A percentile compares a stretch with the other conserved stretches of the same genome.
Conservation (phyloP, 2,888 invertebrate genomes). For the Dyspetes luteomarginatus region DNA sequence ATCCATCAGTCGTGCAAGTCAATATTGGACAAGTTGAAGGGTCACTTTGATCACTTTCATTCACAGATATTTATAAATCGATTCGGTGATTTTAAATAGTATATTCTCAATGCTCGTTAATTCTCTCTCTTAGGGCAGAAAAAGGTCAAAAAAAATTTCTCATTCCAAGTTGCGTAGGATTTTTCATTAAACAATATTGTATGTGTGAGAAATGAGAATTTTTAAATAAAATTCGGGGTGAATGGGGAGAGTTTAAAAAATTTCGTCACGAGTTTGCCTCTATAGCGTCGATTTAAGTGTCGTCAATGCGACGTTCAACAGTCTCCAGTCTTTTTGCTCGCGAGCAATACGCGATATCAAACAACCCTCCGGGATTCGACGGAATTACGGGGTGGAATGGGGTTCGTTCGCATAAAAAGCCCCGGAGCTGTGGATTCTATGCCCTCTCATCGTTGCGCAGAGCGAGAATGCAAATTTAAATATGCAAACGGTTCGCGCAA, state of each 20-base stretch:
- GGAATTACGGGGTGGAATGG: slow-evolving; percentile 24
- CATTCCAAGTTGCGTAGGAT: background rate
- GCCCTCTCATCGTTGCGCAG: slow-evolving; percentile 17
- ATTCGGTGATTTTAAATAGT: too few relatives aligned
- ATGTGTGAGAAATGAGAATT: background rate
- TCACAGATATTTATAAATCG: too few relatives aligned
- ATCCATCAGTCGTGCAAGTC: background rate
- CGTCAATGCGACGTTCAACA: slow-evolving; percentile 19
- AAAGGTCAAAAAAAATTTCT: background rate
- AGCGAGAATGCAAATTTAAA: slow-evolving; percentile 70
- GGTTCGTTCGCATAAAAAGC: slow-evolving; percentile 24
- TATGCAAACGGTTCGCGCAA: slow-evolving; percentile 71
- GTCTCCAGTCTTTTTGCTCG: slow-evolving; percentile 19
- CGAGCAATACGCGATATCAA: slow-evolving; percentile 40
- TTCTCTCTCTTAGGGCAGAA: background rate
- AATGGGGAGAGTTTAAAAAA: slow-evolving; percentile 5
- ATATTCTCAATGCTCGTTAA: too few relatives aligned
- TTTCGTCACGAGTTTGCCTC: background rate
- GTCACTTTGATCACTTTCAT: too few relatives aligned
- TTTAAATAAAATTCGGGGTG: background rate
- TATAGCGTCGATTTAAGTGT: slow-evolving; percentile 11
- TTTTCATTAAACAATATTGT: background rate
- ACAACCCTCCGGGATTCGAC: slow-evolving; percentile 27
- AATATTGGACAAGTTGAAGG: background rate
- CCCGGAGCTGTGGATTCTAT: slow-evolving; percentile 33